Evolutionary conservation across 2,797 vertebrate genomes (phyloP), one percentile per base, ranked within the genome.

Genomic region (Synanceia verrucosa): DNA sequence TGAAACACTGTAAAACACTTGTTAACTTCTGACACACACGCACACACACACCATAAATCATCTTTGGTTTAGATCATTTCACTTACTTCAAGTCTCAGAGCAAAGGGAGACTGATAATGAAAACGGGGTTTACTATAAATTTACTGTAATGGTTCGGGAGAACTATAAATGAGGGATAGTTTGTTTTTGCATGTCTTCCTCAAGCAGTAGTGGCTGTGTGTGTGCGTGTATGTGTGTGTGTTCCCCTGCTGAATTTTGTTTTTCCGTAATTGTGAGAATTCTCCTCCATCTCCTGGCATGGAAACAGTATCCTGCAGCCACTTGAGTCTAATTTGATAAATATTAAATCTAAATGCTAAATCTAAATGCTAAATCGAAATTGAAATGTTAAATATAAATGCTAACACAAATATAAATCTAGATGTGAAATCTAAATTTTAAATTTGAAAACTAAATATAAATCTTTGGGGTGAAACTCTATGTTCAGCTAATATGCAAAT

Each of bases 311-410:
- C 28, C 52, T 58, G 53, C 44, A 39, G 19, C 67, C 67, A 83
- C 77, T 73, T 85, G 63, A 69, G 79, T 80, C 70, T 76, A 77
- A 18, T 53, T 82, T 73, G n/a, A n/a, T n/a, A n/a, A n/a, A n/a
- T n/a, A n/a, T n/a, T n/a, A n/a, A n/a, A n/a, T n/a, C n/a, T n/a
- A n/a, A n/a, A n/a, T n/a, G n/a, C n/a, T n/a, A n/a, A n/a, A n/a
- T n/a, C n/a, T n/a, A n/a, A n/a, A n/a, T n/a, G n/a, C n/a, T n/a
- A n/a, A n/a, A n/a, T n/a, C n/a, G n/a, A n/a, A n/a, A n/a, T n/a
- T n/a, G n/a, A n/a, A n/a, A n/a, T n/a, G n/a, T n/a, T n/a, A n/a
- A n/a, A n/a, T n/a, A n/a, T n/a, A n/a, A n/a, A n/a, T n/a, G n/a
- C n/a, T n/a, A n/a, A n/a, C n/a, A n/a, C n/a, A n/a, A n/a, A n/a